phyloP scores from a whole-genome alignment of 2,797 vertebrate species.

The Molossus molossus region DNA sequence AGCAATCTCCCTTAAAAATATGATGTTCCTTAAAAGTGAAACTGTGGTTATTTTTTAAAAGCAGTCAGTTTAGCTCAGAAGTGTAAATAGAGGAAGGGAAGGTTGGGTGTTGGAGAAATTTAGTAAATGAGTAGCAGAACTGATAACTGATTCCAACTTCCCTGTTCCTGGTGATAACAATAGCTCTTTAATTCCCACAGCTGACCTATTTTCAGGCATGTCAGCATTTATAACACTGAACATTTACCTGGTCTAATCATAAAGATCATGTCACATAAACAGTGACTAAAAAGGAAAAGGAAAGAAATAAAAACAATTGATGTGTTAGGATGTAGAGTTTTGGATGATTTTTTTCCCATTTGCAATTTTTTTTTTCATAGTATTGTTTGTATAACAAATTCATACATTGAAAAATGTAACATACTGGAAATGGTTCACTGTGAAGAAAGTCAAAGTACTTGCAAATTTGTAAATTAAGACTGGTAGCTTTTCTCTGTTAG shows the following conservation, averaged over 20 bases:
- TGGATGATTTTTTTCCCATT: constrained; percentile 17
- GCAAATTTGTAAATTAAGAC: constrained; percentile 55
- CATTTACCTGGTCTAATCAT: constrained; percentile 26
- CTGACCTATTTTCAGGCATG: not conserved
- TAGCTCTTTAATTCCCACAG: constrained; percentile 59
- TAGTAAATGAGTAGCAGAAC: constrained; percentile 60
- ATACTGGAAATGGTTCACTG: constrained; percentile 48
- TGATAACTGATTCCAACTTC: constrained; percentile 72
- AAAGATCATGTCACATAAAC: constrained; percentile 13
- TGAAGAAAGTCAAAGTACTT: constrained; percentile 61
- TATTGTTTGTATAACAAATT: constrained; percentile 23
- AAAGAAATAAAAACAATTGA: constrained; percentile 37
- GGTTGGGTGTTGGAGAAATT: constrained; percentile 61
- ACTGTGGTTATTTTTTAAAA: constrained; percentile 39
- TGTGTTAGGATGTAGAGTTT: constrained; percentile 59
- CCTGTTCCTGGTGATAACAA: constrained; percentile 73
- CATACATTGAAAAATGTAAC: not conserved
- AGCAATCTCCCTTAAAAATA: constrained; percentile 10
- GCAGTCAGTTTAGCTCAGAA: constrained; percentile 45
- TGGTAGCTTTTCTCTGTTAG: constrained; percentile 56
- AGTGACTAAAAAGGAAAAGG: constrained; percentile 34
- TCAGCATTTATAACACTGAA: constrained; percentile 56
- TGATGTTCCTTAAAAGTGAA: constrained; percentile 47
- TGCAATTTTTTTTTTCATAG: constrained; percentile 55
- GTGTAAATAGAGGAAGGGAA: constrained; percentile 51